Percentiles rank a stretch among this genome's conserved stretches.
Evolutionary conservation across 2,113 vertebrate genomes (phyloP).

Genomic region (Dipodomys stephensi): DNA sequence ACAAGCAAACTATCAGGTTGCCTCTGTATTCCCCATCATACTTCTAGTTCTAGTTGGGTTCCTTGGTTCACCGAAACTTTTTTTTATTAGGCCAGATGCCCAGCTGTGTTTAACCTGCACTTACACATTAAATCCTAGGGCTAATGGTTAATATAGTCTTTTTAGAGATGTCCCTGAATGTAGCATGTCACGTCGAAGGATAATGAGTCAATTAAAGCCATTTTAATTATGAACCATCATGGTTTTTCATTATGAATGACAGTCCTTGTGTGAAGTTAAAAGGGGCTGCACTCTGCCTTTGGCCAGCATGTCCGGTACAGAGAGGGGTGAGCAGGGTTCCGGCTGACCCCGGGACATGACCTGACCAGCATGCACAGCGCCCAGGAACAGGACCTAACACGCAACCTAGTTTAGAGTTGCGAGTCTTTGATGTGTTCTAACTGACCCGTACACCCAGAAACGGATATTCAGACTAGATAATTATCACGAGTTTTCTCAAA

Average conservation of each 20-base stretch:
- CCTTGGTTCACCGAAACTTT: background rate
- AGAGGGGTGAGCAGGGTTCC: no score
- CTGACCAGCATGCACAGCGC: background rate
- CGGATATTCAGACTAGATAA: background rate
- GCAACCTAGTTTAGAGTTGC: background rate
- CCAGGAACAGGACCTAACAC: background rate
- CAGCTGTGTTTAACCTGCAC: background rate
- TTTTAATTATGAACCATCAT: constrained; percentile 11
- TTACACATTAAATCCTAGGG: constrained; percentile 33
- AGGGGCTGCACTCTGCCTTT: background rate
- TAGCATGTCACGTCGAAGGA: background rate
- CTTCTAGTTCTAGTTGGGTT: background rate
- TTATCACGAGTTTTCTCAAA: background rate
- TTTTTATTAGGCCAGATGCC: background rate
- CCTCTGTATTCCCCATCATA: background rate
- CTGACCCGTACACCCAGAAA: background rate
- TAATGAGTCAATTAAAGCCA: constrained; percentile 21
- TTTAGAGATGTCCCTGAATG: background rate
- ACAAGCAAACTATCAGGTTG: background rate
- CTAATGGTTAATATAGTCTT: constrained; percentile 11
- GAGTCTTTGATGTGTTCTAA: background rate
- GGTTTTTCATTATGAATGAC: constrained; percentile 7
- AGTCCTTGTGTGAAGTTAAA: background rate
- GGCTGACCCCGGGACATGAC: background rate
- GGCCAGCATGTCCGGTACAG: background rate